Conservation (phyloP, 2,888 invertebrate genomes). For the Agapetus fuscipes region DNA sequence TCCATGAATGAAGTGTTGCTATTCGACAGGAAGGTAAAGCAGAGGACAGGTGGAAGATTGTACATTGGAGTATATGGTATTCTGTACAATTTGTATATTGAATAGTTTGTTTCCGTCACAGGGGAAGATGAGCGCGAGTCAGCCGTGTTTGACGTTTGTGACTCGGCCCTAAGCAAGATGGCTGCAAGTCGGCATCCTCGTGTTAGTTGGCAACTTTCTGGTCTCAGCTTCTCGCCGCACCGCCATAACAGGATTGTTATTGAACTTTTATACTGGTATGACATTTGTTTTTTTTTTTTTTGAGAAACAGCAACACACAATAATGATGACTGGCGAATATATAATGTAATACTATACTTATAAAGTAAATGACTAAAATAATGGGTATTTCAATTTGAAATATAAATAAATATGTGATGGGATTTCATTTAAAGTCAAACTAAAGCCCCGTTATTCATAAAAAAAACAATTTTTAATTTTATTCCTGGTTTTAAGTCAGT, state of each 20-base stretch:
- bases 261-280: constrained; percentile 13
- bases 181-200: constrained; percentile 15
- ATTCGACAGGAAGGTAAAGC: constrained; percentile 1
- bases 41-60: constrained; percentile 9
- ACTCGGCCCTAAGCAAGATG: constrained; percentile 15
- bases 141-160: constrained; percentile 15
- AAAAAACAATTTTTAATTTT: too few species aligned
- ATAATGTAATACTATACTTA: too few species aligned
- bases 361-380: too few species aligned
- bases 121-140: constrained; percentile 17
- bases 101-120: constrained; percentile 18
- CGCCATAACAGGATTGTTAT: constrained; percentile 17
- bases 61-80: constrained; percentile 13
- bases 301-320: constrained; percentile 26
- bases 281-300: constrained; percentile 8
- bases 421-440: too few species aligned
- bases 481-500: too few species aligned
- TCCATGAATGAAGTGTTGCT: background rate
- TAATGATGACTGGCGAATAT: constrained; percentile 5
- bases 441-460: too few species aligned
- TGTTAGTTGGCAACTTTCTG: constrained; percentile 16
- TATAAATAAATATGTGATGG: too few species aligned
- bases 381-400: too few species aligned
- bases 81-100: constrained; percentile 14
- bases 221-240: constrained; percentile 13